Evolutionary conservation across 1,140 invertebrate species (phyloP).

Genomic region (Drosophila azteca): DNA sequence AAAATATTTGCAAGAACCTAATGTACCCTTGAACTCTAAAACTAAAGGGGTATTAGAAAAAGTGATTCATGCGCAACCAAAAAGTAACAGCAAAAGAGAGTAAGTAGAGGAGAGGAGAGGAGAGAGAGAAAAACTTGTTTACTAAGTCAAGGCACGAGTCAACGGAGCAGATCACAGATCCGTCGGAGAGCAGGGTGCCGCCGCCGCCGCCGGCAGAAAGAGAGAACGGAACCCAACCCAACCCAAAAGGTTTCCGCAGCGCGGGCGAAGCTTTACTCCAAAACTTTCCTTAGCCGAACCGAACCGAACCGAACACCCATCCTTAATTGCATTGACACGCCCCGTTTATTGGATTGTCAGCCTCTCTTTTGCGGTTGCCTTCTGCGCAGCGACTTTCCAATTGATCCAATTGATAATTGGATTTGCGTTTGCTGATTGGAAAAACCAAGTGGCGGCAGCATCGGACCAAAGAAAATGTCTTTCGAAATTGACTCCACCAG

Average conservation of each 20-base stretch:
- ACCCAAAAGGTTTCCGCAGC: background rate
- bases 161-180: slow-evolving; percentile 30
- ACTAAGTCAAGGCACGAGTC: slow-evolving; percentile 22
- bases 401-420: slow-evolving; percentile 71
- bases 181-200: background rate
- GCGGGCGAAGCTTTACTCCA: background rate
- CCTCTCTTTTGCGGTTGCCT: slow-evolving; percentile 39
- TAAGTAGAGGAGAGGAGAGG: slow-evolving; percentile 16
- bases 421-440: slow-evolving; percentile 57
- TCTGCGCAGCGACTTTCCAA: slow-evolving; percentile 58
- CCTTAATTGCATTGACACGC: slow-evolving; percentile 60
- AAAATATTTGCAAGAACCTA: no score
- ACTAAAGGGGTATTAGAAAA: slow-evolving; percentile 21
- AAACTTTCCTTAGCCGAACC: slow-evolving; percentile 24
- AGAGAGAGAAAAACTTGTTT: slow-evolving; percentile 48
- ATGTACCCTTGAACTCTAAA: no score
- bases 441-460: slow-evolving; percentile 10
- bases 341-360: slow-evolving; percentile 57
- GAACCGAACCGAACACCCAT: slow-evolving; percentile 41
- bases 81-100: slow-evolving; percentile 15
- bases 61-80: slow-evolving; percentile 76
- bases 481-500: slow-evolving; percentile 33
- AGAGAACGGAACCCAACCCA: no score
- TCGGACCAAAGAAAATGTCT: slow-evolving; percentile 33
- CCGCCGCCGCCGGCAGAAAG: no score